Base-by-base conservation (phyloP, 1,140 invertebrate genomes). In the Drosophila virilis region DNA sequence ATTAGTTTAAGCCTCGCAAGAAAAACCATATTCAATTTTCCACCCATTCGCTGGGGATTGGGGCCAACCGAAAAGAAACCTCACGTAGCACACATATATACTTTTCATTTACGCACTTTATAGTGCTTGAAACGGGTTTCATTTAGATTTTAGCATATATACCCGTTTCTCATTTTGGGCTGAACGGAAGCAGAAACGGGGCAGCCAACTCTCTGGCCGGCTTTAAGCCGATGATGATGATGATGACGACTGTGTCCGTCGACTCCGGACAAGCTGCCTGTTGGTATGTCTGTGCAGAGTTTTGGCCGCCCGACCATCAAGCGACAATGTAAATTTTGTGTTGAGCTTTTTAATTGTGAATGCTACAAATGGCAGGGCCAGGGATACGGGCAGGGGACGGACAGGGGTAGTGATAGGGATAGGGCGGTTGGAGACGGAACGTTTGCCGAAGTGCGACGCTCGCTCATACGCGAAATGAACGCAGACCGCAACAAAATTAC, bases 271-370 rank as follows among this genome's bases (percentile, higher is more conserved):
- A 43, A 60, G 40, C 38, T 52, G 43, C 15, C 45, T 66, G 62
- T 66, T 13, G 33, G 28, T 43, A 28, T 57, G 60, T 33, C 67
- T 55, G 60, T 40, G 37, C 51, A 50, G 64, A 66, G 79, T 65
- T 78, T 42, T 52, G 64, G 43, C 61, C 60, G 59, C 45, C 73
- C 74, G 62, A 72, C 68, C 73, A 89, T 78, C 80, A 90, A 83
- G 82, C 72, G 79, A 86, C 88, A 90, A 83, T 90, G 88, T 91
- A 91, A 88, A 91, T 91, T 91, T 83, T 91, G 80, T 91, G 88
- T 84, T 91, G 88, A 91, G 88, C 88, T 91, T 91, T 88, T 91
- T 91, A 91, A 91, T 91, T 91, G 77, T 90, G 80, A 90, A 80
- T 84, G 79, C 82, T 64, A 40, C 69, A 57, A 57, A 48, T 51